Base-by-base conservation (phyloP, 2,797 vertebrate genomes). In the Danio jaintianensis region DNA sequence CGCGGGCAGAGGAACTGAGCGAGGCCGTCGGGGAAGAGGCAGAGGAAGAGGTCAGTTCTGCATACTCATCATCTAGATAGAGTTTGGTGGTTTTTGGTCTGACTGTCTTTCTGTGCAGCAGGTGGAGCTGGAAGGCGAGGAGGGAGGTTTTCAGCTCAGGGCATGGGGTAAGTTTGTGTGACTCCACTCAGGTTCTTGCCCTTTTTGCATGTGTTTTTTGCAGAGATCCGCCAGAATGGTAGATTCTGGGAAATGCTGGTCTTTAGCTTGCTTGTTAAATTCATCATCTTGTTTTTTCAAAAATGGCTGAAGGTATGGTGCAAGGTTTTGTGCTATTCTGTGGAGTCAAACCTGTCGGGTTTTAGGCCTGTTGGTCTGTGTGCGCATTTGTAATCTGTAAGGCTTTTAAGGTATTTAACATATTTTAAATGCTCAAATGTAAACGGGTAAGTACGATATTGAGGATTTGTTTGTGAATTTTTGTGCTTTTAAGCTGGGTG, bases 91-190 rank as follows among this genome's bases (percentile, higher is more conserved):
- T n/a, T 67, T 7, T 16, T 80, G 9, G 6, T 42, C 8, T 69
- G 6, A 48, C 9, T 59, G 13, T 77, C 22, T 85, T 6, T 75
- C 1, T 77, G 29, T 82, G 82, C 5, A 89, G 6, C 85, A 95
- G 94, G 94, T 85, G 94, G 93, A 73, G 94, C 96, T 88, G 97
- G 96, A 89, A 93, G 97, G 86, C 93, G 97, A 87, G 98, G 96
- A 84, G 96, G 97, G 91, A 93, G 98, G 81, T 99, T 99, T 93
- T 99, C 98, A 47, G 97, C 97, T 62, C 98, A 99, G 94, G 98
- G 97, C 92, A 99, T 99, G 98, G 98, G 98, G 98, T 99, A 92
- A 94, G 96, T 89, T 86, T 90, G 86, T 70, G 71, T 84, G 70
- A 83, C 84, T 68, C 80, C 18, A 81, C 73, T 83, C 89, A 69